These are phyloP conservation scores for Isoperla grammatica DNA, from an alignment of 2,888 invertebrate species.

Conservation along the genomic window DNA sequence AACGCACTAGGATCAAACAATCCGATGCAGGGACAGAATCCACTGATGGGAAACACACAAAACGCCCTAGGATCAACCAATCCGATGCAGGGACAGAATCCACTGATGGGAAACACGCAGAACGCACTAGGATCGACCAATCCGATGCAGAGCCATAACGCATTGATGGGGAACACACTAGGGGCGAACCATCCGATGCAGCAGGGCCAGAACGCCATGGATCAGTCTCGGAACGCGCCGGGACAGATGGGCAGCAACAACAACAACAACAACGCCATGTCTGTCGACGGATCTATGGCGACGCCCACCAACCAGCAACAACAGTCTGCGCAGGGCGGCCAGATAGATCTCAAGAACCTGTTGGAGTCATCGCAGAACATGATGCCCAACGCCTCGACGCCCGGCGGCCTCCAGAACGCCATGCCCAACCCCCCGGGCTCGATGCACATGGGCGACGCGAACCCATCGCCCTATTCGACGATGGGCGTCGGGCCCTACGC, in stretches of 20 bases:
- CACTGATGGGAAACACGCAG: not conserved
- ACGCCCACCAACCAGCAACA: too few species aligned
- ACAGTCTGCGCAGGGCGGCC: not conserved
- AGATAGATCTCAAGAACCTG: slow-evolving; percentile 31
- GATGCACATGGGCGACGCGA: not conserved
- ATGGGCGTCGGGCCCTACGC: not conserved
- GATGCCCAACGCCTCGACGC: too few species aligned
- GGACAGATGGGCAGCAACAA: too few species aligned
- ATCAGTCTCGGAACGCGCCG: too few species aligned
- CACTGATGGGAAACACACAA: not conserved
- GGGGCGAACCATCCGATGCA: not conserved
- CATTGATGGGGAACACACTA: not conserved
- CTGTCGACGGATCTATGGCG: too few species aligned
- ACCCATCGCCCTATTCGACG: not conserved
- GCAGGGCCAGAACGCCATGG: not conserved
- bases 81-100: not conserved
- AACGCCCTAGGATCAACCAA: not conserved
- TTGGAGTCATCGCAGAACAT: not conserved
- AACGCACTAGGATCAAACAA: too few species aligned
- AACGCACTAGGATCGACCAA: not conserved
- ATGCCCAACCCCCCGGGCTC: not conserved
- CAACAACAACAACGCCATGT: too few species aligned
- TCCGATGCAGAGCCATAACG: too few species aligned
- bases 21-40: not conserved
- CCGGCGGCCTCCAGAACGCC: not conserved